Conservation (phyloP, 1,140 invertebrate species). For the Achatina immaculata region DNA sequence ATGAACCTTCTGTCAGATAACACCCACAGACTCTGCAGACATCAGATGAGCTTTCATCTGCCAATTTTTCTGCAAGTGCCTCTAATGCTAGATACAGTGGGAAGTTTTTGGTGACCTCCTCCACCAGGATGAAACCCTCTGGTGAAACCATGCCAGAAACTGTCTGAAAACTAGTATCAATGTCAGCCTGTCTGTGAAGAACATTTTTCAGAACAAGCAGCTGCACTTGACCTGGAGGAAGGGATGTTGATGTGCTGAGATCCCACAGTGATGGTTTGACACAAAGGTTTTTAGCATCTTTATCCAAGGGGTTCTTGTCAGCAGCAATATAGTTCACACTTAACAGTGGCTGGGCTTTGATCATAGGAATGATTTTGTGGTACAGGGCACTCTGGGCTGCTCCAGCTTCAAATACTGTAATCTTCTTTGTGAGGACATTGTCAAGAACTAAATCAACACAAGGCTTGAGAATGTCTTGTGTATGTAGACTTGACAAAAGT, state of each 20-base stretch:
- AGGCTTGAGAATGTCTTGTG: constrained; percentile 54
- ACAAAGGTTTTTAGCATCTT: constrained; percentile 60
- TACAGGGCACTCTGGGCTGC: constrained; percentile 58
- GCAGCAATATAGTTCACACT: constrained; percentile 69
- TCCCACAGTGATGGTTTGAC: constrained; percentile 64
- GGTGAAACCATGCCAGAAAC: constrained; percentile 77
- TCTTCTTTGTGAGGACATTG: constrained; percentile 80
- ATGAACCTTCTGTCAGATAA: constrained; percentile 63
- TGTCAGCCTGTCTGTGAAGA: constrained; percentile 66
- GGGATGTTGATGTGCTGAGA: constrained; percentile 46
- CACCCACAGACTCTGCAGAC: constrained; percentile 53
- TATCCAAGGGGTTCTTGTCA: constrained; percentile 56
- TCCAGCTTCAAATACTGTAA: constrained; percentile 83
- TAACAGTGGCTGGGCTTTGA: constrained; percentile 69
- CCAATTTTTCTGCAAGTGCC: constrained; percentile 36
- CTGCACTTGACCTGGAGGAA: constrained; percentile 55
- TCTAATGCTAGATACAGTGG: constrained; percentile 53
- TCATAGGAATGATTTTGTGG: constrained; percentile 51
- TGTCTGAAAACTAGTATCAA: constrained; percentile 62
- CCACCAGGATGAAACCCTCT: constrained; percentile 83
- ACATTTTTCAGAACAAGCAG: constrained; percentile 67
- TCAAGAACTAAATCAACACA: constrained; percentile 80
- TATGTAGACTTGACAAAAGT: constrained; percentile 48
- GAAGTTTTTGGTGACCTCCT: constrained; percentile 78
- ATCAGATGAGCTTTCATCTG: constrained; percentile 7